Evolutionary conservation across 2,888 invertebrate genomes (phyloP).

Genomic region (Pomacea canaliculata): DNA sequence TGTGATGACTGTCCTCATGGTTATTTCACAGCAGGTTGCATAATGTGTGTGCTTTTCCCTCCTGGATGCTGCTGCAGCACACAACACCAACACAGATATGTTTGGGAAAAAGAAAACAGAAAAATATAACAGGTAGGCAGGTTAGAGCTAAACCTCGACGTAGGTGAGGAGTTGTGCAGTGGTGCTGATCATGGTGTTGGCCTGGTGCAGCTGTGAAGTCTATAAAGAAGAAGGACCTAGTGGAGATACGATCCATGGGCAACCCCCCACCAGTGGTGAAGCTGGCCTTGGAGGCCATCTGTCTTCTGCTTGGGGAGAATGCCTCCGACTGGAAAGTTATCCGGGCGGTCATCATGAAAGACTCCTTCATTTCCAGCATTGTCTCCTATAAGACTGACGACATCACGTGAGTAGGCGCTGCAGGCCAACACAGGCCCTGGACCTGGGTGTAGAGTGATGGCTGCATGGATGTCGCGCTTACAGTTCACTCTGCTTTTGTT

Average conservation of each 20-base stretch:
- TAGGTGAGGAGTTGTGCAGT: neutral
- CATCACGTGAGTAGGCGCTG: constrained; percentile 57
- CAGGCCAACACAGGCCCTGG: neutral
- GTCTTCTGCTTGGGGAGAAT: constrained; percentile 96
- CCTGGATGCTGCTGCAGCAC: no score
- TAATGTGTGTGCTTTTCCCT: no score
- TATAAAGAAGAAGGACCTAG: constrained; percentile 99
- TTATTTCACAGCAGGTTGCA: no score
- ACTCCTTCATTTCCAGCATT: constrained; percentile 75
- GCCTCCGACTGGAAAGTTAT: constrained; percentile 99
- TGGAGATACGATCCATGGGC: constrained; percentile 98
- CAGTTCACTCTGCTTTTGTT: neutral
- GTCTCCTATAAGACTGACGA: constrained; percentile 66
- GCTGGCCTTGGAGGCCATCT: constrained; percentile 98
- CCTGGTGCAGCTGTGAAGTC: constrained; percentile 89
- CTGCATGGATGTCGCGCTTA: neutral
- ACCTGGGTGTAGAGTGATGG: neutral
- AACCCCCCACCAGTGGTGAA: constrained; percentile 98
- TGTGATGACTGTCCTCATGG: no score
- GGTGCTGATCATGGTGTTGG: neutral
- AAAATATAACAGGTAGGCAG: no score
- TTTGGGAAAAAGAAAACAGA: no score
- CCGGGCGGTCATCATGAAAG: constrained; percentile 96
- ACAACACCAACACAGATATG: no score
- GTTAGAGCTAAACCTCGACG: neutral